A percentile compares a stretch with the other conserved stretches of the same genome.
Evolutionary conservation across 2,113 vertebrate genomes (phyloP).

Genomic region (Puffinus mauretanicus): DNA sequence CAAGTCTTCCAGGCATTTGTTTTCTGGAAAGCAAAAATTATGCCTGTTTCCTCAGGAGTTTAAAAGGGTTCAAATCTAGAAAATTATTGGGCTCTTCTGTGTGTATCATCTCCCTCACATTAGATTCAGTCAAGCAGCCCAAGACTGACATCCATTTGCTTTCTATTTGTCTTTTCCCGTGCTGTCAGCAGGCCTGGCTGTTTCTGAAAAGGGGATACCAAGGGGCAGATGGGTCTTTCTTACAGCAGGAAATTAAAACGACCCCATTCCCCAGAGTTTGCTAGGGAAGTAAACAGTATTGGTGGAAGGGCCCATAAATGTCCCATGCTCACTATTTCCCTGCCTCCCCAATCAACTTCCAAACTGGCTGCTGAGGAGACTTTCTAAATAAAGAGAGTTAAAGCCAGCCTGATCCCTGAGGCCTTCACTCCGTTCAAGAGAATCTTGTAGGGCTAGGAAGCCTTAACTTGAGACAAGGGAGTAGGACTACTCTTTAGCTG

Average conservation of each 20-base stretch:
- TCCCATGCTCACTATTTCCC: background rate
- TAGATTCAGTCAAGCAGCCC: background rate
- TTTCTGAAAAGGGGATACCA: background rate
- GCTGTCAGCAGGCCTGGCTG: background rate
- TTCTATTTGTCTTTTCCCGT: background rate
- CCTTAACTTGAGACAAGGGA: background rate
- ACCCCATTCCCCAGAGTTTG: background rate
- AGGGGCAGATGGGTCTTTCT: background rate
- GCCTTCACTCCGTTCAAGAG: background rate
- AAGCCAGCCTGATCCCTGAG: background rate
- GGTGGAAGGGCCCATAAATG: background rate
- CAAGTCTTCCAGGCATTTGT: background rate
- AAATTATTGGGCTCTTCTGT: background rate
- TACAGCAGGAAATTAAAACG: background rate
- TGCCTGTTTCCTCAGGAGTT: background rate
- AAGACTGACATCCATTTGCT: background rate
- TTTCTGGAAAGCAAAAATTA: background rate
- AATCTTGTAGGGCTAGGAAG: background rate
- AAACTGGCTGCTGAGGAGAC: background rate
- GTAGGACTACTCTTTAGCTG: background rate
- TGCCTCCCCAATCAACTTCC: background rate
- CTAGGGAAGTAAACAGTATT: background rate
- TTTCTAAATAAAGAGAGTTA: background rate
- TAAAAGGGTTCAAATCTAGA: background rate
- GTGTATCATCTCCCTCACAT: background rate